Base-by-base conservation (phyloP, 2,888 invertebrate species). In the Eristalis arbustorum region DNA sequence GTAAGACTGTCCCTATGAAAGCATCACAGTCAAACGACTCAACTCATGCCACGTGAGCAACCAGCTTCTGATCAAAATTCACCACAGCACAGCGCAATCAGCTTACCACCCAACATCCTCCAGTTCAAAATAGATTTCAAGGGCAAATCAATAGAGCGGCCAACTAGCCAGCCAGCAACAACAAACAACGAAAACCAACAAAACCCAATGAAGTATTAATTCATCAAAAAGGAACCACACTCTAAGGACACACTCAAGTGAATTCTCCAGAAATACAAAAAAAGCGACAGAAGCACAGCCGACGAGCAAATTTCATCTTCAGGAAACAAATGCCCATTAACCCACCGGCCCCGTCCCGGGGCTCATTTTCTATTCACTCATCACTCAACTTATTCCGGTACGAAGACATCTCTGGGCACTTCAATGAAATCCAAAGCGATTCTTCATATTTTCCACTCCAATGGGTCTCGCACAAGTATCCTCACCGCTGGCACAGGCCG, bases 391-490 rank as follows among this genome's bases (percentile, higher is more conserved):
- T 49, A 49, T 49, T 49, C 49, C 49, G 49, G 49, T 18, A 18
- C 49, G 49, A 49, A n/a, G 49, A 49, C 49, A 49, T 49, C 49
- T n/a, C 18, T 49, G 18, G 49, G 49, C 18, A 8, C 49, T 49
- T 49, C 69, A 34, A 40, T 37, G 34, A 67, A 73, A 67, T 73
- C 56, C 49, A n/a, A 28, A 49, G 11, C 61, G 62, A 67, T 56
- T 73, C 73, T 28, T 73, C 66, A 79, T 79, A 79, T 73, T 79
- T 79, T 79, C 79, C 34, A 73, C 67, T 66, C 42, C 49, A 67
- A 67, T 56, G 56, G 67, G 73, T 25, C 25, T 28, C 13, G 37
- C n/a, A n/a, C 11, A 72, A 23, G 63, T 37, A 78, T 40, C 34
- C 42, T 57, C 40, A 66, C 18, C 49, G 49, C 18, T 49, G 18